Base-by-base conservation (phyloP, 2,888 invertebrate genomes). In the Isotomurus palustris region DNA sequence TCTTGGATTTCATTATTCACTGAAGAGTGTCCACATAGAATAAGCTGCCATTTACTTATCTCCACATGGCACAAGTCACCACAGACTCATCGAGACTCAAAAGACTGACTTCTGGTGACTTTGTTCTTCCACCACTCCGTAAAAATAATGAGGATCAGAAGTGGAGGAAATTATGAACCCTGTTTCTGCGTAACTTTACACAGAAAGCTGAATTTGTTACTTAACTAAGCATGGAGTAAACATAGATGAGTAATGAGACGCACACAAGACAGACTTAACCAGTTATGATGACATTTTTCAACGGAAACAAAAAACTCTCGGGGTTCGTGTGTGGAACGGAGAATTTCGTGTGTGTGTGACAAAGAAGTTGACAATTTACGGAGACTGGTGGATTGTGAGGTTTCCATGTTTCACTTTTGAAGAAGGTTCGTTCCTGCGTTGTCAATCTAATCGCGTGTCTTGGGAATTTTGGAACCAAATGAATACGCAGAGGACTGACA, bases 401-500 rank as follows among this genome's bases (percentile, higher is more conserved):
- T 47, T 47, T 47, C 47, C 14, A 24, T 29, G 5, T 3, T 14
- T 12, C 47, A 47, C 14, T 47, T 47, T 47, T 21, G 28, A 17
- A 25, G 4, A n/a, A n/a, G 17, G 25, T 47, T 47, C 28, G 14
- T 47, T n/a, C 25, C 28, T 28, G 17, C 47, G 17, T 25, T 47
- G 47, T 47, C 47, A 47, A 47, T 47, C 47, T 47, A 27, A 47
- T 47, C 47, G 47, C 47, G 47, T 47, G 47, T 47, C 47, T 47
- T 27, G 47, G 47, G 47, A 47, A 27, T 49, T 49, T 48, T 48
- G 55, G 32, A 55, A 55, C 55, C 48, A 43, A 40, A 55, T 55
- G 55, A 25, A 49, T 50, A 50, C 19, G n/a, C n/a, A n/a, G n/a
- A n/a, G n/a, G n/a, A n/a, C n/a, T n/a, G n/a, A n/a, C n/a, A n/a